phyloP scores from a whole-genome alignment of 2,797 vertebrate genomes.

The Acanthurus lineatus region DNA sequence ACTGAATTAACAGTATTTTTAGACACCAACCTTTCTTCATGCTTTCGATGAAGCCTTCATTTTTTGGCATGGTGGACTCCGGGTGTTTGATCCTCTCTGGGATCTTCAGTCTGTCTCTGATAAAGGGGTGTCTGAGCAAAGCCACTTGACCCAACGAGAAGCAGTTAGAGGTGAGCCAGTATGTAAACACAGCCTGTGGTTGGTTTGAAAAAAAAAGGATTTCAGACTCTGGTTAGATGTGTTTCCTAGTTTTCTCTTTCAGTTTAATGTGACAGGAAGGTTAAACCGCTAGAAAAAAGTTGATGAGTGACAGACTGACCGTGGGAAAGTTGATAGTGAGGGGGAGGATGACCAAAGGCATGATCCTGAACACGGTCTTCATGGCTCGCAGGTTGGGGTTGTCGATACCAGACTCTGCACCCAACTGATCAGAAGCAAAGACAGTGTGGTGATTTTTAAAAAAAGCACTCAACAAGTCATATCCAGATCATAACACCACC shows the following conservation, averaged over 20 bases:
- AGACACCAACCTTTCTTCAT: constrained; percentile 84
- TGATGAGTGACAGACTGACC: constrained; percentile 74
- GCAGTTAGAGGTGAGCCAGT: constrained; percentile 93
- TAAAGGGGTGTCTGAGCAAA: constrained; percentile 85
- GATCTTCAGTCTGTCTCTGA: constrained; percentile 85
- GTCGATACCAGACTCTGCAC: constrained; percentile 90
- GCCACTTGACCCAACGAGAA: constrained; percentile 89
- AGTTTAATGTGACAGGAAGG: neutral
- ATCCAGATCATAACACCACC: neutral
- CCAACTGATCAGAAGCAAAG: constrained; percentile 80
- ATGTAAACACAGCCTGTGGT: constrained; percentile 90
- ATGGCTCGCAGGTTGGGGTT: constrained; percentile 89
- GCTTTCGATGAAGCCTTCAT: constrained; percentile 85
- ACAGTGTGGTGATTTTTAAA: neutral
- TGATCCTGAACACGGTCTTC: constrained; percentile 89
- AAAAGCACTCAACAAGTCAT: neutral
- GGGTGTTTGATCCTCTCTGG: constrained; percentile 85
- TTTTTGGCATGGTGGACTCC: constrained; percentile 69
- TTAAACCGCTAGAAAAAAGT: neutral
- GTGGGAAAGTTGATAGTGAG: constrained; percentile 92
- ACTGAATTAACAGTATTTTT: neutral
- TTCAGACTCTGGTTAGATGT: neutral
- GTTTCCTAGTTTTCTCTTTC: neutral
- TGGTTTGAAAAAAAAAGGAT: neutral
- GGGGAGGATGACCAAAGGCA: constrained; percentile 90